These are phyloP conservation scores for Leptodactylus fuscus DNA, from an alignment of 2,113 vertebrate genomes.

Conservation along the genomic window DNA sequence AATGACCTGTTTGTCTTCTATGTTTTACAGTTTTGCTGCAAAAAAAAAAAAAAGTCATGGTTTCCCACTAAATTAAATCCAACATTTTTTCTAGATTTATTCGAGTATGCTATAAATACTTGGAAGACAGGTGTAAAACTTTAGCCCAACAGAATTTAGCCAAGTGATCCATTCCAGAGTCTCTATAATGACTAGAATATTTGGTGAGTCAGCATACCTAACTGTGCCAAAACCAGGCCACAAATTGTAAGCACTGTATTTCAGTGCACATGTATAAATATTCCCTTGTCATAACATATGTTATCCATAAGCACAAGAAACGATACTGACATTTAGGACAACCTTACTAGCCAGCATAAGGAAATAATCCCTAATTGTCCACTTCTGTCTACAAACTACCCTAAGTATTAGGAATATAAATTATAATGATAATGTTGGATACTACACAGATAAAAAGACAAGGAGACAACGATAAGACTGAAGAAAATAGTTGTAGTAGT, in stretches of 20 bases:
- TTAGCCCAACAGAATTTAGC: not conserved
- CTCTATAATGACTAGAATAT: not conserved
- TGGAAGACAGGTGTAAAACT: slow-evolving; percentile 4
- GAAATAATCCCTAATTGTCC: not conserved
- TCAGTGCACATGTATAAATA: not conserved
- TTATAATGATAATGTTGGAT: not conserved
- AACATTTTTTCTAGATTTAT: not conserved
- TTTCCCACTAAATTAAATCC: not conserved
- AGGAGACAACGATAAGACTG: not conserved
- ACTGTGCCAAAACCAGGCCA: not conserved
- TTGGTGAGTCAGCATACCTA: not conserved
- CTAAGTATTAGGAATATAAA: too few relatives aligned
- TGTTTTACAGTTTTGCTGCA: too few relatives aligned
- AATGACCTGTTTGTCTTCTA: too few relatives aligned
- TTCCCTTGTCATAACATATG: not conserved
- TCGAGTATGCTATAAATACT: not conserved
- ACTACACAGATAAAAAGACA: not conserved
- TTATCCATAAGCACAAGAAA: not conserved
- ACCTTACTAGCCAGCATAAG: not conserved
- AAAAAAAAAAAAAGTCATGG: too few relatives aligned
- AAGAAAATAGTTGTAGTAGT: too few relatives aligned
- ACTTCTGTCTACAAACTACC: not conserved
- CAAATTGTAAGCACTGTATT: not conserved
- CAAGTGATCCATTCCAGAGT: not conserved
- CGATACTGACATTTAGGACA: not conserved